Conservation (phyloP, 1,140 invertebrate genomes). For the Drosophila sulfurigaster region DNA sequence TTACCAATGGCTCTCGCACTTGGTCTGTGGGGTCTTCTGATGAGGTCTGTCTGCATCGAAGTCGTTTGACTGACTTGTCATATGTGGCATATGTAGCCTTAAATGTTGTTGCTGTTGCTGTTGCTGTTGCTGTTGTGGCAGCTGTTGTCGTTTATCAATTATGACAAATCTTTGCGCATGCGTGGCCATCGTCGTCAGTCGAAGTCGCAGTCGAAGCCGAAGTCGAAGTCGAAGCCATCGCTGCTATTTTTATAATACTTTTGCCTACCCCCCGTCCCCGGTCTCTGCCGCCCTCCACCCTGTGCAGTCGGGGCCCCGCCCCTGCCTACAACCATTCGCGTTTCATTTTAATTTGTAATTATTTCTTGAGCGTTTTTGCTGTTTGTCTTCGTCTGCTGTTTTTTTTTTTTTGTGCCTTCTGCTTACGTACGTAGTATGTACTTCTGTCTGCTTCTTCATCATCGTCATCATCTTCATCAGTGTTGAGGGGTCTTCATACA, state of each 20-base stretch:
- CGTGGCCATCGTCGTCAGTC: conserved; percentile 69
- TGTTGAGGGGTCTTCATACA: background rate
- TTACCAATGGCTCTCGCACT: conserved; percentile 16
- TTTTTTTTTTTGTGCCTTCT: background rate
- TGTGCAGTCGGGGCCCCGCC: conserved; percentile 4
- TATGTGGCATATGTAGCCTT: conserved; percentile 43
- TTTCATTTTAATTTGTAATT: conserved; percentile 83
- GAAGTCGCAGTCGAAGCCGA: conserved; percentile 1
- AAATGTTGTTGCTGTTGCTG: conserved; percentile 36
- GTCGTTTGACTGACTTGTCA: conserved; percentile 48
- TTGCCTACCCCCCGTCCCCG: conserved; percentile 24
- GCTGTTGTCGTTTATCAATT: conserved; percentile 82
- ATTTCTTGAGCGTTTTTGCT: conserved; percentile 74
- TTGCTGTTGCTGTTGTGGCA: conserved; percentile 37
- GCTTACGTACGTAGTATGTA: background rate
- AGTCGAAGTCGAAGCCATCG: conserved; percentile 27
- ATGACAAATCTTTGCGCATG: conserved; percentile 84
- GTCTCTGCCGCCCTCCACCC: background rate
- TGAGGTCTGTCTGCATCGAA: conserved; percentile 43
- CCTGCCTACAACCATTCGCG: conserved; percentile 60
- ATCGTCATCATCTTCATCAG: too few species aligned
- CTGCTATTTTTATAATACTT: conserved; percentile 77
- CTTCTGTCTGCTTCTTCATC: conserved; percentile 2
- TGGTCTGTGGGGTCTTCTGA: conserved; percentile 25
- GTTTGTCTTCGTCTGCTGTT: conserved; percentile 27